These are phyloP conservation scores for Enoplosus armatus DNA, from an alignment of 2,797 vertebrate species.

Conservation along the genomic window DNA sequence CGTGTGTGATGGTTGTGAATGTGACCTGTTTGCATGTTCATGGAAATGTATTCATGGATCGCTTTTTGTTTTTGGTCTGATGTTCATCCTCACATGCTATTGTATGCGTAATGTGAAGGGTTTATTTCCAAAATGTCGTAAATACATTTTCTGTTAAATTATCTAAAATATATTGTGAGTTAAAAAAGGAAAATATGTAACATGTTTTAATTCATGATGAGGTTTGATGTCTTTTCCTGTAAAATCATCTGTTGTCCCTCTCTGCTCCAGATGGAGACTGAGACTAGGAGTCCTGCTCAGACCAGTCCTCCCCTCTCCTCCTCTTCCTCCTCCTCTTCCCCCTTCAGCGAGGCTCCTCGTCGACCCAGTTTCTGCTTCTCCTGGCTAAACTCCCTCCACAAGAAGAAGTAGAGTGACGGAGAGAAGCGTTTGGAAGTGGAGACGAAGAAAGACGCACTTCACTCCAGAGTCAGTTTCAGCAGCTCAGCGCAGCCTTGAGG, in stretches of 20 bases:
- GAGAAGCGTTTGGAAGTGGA: neutral
- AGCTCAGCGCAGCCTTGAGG: neutral
- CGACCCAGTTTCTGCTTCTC: slow-evolving; percentile 78
- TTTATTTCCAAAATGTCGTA: too few species aligned
- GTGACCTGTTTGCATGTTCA: too few species aligned
- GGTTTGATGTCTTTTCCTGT: neutral
- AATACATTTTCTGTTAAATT: too few species aligned
- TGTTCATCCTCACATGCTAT: neutral
- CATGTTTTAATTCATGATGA: too few species aligned
- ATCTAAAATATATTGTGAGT: too few species aligned
- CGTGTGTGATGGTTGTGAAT: too few species aligned
- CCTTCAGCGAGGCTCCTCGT: slow-evolving; percentile 38
- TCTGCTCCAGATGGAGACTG: slow-evolving; percentile 46
- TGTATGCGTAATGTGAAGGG: neutral
- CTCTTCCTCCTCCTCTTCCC: neutral
- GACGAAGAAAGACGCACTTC: slow-evolving; percentile 5
- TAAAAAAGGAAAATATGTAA: too few species aligned
- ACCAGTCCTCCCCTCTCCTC: slow-evolving; percentile 8
- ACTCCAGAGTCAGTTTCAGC: slow-evolving; percentile 3
- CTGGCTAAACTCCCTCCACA: slow-evolving; percentile 70
- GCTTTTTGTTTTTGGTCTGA: neutral
- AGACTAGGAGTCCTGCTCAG: slow-evolving; percentile 28
- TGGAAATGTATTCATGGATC: too few species aligned
- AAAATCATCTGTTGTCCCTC: neutral
- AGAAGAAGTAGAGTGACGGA: slow-evolving; percentile 62